A percentile compares a stretch with the other conserved stretches of the same genome.
Conservation (phyloP, 2,797 vertebrate species). For the Ctenopoma kingsleyae region DNA sequence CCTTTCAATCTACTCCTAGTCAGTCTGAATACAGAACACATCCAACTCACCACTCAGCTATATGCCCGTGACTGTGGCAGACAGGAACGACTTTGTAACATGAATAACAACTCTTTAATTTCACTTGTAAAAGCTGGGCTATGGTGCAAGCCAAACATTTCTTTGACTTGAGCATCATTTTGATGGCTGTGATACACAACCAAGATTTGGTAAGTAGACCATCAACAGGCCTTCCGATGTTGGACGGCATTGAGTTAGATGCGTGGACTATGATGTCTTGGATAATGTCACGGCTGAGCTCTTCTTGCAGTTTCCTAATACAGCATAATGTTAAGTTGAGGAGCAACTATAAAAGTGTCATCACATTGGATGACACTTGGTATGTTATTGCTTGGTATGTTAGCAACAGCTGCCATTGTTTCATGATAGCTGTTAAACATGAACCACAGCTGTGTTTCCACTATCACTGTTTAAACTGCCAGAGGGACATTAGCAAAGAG, state of each 20-base stretch:
- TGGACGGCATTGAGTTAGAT: conserved; percentile 11
- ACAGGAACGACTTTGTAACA: conserved; percentile 11
- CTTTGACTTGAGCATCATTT: conserved; percentile 16
- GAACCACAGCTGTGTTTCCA: conserved; percentile 60
- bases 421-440: conserved; percentile 8
- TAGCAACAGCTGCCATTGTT: conserved; percentile 64
- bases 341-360: conserved; percentile 47
- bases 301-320: conserved; percentile 24
- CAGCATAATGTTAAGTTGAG: conserved; percentile 22
- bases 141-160: conserved; percentile 2
- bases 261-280: conserved; percentile 13
- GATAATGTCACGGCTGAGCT: conserved; percentile 27
- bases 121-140: conserved; percentile 40
- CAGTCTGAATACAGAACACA: conserved; percentile 13
- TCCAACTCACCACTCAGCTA: conserved; percentile 1
- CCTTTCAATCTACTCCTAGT: conserved; percentile 17
- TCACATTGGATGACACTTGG: conserved; percentile 54
- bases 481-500: conserved; percentile 34
- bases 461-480: conserved; percentile 58
- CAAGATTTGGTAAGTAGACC: conserved; percentile 2
- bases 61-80: not conserved
- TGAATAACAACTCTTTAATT: conserved; percentile 25
- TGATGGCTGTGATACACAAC: not conserved
- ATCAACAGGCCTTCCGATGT: conserved; percentile 12
- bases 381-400: conserved; percentile 43